Percentiles rank a stretch among this genome's conserved stretches.
These are phyloP conservation scores for Apaloderma vittatum DNA, from an alignment of 2,113 vertebrate genomes.

Conservation along the genomic window DNA sequence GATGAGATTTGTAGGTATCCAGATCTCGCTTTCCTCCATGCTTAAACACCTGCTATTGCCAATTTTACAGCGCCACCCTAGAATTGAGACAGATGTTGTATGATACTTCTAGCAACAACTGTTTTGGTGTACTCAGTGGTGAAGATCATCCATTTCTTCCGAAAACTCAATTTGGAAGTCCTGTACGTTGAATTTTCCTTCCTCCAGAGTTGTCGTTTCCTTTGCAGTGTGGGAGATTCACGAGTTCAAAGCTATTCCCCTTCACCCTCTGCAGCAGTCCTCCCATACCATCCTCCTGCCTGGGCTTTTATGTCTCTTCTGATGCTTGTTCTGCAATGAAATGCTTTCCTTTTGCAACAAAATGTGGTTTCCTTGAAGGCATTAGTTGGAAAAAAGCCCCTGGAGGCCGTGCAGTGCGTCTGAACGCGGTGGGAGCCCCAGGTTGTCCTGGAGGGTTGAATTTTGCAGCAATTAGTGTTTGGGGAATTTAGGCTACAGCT, in stretches of 20 bases:
- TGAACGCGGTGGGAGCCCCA: neutral
- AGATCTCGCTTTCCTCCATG: neutral
- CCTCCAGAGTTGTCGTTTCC: neutral
- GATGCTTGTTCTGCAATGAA: neutral
- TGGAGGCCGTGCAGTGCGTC: neutral
- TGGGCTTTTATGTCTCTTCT: neutral
- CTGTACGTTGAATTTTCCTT: neutral
- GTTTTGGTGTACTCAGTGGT: neutral
- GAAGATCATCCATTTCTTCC: neutral
- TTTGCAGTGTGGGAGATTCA: neutral
- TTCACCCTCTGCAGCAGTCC: neutral
- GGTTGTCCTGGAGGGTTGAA: neutral
- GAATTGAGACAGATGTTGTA: no score
- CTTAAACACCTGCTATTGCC: neutral
- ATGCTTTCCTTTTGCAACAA: no score
- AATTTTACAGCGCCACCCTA: neutral
- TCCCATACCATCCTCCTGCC: neutral
- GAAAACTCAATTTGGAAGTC: neutral
- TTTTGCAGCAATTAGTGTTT: neutral
- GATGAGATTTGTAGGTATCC: neutral
- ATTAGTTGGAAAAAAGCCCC: neutral
- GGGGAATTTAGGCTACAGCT: neutral
- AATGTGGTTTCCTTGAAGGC: neutral
- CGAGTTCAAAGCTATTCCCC: conserved; percentile 35
- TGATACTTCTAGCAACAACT: no score